Evolutionary conservation across 2,113 vertebrate species (phyloP).

Genomic region (Egretta garzetta): DNA sequence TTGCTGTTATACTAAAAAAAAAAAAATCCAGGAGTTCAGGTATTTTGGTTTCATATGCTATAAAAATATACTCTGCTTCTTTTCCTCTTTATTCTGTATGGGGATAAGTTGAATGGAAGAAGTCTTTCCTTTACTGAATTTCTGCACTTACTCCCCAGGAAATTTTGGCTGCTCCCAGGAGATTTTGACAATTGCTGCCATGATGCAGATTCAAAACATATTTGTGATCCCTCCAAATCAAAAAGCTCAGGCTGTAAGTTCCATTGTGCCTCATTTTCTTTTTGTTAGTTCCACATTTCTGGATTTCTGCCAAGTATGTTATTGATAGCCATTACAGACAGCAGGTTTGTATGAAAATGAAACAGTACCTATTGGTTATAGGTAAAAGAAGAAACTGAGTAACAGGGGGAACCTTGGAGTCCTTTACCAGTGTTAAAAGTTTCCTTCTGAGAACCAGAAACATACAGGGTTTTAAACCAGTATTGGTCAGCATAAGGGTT

Average conservation of each 20-base stretch:
- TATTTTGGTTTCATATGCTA: not conserved
- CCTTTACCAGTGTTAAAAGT: not conserved
- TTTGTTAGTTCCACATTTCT: not conserved
- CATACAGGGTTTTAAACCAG: not conserved
- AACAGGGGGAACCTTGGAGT: not conserved
- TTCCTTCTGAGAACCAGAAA: not conserved
- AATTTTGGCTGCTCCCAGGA: conserved; percentile 98
- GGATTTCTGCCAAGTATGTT: not conserved
- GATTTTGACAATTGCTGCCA: conserved; percentile 94
- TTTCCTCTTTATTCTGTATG: not conserved
- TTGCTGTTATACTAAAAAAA: not conserved
- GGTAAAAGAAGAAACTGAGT: not conserved
- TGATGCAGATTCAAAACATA: conserved; percentile 99
- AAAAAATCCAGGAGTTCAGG: not conserved
- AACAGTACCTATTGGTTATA: not conserved
- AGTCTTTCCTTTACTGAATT: not conserved
- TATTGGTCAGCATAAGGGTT: not conserved
- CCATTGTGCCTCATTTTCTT: not conserved
- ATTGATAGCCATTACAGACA: not conserved
- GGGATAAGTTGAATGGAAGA: not conserved
- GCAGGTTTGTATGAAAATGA: not conserved
- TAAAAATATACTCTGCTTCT: not conserved
- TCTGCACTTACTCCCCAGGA: conserved; percentile 71
- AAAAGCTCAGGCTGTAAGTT: conserved; percentile 90
- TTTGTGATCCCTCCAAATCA: conserved; percentile 90